Base-by-base conservation (phyloP, 2,797 vertebrate species). In the Cirrhinus mrigala region DNA sequence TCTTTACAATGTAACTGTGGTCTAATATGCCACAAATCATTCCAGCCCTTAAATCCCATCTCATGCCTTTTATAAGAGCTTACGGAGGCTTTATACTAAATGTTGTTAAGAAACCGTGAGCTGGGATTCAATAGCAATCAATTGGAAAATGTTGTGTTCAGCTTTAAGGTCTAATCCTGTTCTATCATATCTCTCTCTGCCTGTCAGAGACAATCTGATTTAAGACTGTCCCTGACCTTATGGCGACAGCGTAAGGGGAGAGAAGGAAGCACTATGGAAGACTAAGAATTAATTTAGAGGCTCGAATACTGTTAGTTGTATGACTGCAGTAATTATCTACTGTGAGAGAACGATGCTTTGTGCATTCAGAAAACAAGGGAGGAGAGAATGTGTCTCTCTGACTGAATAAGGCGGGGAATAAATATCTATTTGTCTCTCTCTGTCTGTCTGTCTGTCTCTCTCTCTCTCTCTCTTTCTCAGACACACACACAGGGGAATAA, bases 241-340 rank as follows among this genome's bases (percentile, higher is more conserved):
- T 76, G 75, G 24, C 27, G 60, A 81, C 48, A 58, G 69, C 50
- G 27, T 33, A 83, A 74, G 14, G 60, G 20, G 18, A 48, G 7
- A 88, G 87, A 79, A 85, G 71, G 86, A 58, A 76, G 86, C 4
- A 71, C 52, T 82, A 88, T 86, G 90, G 87, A 91, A 85, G 85
- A 85, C 79, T 79, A 86, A 81, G 78, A 83, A 91, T 91, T 92
- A 76, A 91, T 89, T 90, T 87, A 81, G 85, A 90, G 62, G 74
- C 16, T 91, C 92, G 86, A 91, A 85, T 85, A 83, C 90, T 91
- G 88, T 87, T 81, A 91, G 89, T 89, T 71, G 89, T 91, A 92
- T 89, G 89, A 86, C 81, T 89, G 69, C 56, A 86, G 84, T 86
- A 91, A 90, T 87, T 89, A 91, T 89, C 69, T 82, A 81, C 88